phyloP scores from a whole-genome alignment of 2,113 vertebrate species.

The Leuciscus idus region DNA sequence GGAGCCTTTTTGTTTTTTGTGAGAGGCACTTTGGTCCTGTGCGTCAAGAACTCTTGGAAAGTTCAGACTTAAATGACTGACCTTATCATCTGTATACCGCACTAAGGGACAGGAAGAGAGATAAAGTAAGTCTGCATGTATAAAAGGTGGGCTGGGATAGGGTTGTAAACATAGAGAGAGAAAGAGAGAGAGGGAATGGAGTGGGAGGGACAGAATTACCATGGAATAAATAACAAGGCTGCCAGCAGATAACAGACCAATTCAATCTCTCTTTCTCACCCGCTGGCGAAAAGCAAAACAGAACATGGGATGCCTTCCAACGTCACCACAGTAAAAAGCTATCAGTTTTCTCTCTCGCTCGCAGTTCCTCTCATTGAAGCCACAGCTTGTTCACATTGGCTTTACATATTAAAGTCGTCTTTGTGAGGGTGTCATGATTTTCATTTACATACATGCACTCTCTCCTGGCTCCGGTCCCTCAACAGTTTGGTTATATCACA shows the following conservation, averaged over 20 bases:
- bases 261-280: slow-evolving; percentile 66
- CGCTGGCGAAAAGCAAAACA: slow-evolving; percentile 61
- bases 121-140: not conserved
- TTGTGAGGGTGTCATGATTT: slow-evolving; percentile 50
- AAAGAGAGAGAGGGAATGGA: slow-evolving; percentile 17
- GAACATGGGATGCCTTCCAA: slow-evolving; percentile 51
- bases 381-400: slow-evolving; percentile 61
- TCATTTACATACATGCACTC: slow-evolving; percentile 46
- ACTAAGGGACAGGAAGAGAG: not conserved
- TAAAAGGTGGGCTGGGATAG: not conserved
- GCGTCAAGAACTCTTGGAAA: not conserved
- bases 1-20: not conserved
- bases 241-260: slow-evolving; percentile 65
- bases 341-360: slow-evolving; percentile 18
- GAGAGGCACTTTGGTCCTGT: not conserved
- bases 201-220: slow-evolving; percentile 70
- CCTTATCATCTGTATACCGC: slow-evolving; percentile 14
- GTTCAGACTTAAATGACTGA: not conserved
- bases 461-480: slow-evolving; percentile 3
- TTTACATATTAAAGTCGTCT: slow-evolving; percentile 66
- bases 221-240: slow-evolving; percentile 66
- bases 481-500: slow-evolving; percentile 16
- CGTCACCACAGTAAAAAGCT: slow-evolving; percentile 49
- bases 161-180: not conserved
- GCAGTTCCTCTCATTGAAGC: slow-evolving; percentile 15